Percentiles rank a stretch among this genome's conserved stretches.
These are phyloP conservation scores for Cybosia mesomella DNA, from an alignment of 2,888 invertebrate species.

Conservation along the genomic window DNA sequence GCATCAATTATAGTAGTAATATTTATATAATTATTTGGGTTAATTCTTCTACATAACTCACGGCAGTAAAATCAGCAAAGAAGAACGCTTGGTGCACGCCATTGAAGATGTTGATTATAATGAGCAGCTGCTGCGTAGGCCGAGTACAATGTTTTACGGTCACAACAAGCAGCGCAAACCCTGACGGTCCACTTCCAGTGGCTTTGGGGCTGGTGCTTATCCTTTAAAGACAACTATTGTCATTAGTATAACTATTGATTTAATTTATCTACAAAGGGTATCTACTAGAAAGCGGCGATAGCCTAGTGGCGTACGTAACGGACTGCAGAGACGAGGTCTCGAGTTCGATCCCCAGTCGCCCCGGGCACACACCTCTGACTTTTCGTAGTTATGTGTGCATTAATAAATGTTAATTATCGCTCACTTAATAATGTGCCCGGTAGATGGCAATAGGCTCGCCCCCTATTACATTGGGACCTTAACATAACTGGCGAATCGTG, in stretches of 20 bases:
- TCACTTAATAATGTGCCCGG: too few species aligned
- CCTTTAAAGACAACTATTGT: conserved; percentile 56
- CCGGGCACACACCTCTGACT: too few species aligned
- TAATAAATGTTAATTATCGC: too few species aligned
- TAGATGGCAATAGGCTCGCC: too few species aligned
- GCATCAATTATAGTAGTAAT: too few species aligned
- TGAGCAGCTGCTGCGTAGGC: conserved; percentile 87
- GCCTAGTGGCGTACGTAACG: too few species aligned
- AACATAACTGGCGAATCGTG: too few species aligned
- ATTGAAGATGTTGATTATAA: conserved; percentile 89
- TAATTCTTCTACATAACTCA: conserved; percentile 50
- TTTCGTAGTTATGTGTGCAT: too few species aligned
- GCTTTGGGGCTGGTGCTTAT: conserved; percentile 74
- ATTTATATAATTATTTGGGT: not conserved
- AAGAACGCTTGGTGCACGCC: conserved; percentile 90
- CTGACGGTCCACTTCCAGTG: conserved; percentile 69
- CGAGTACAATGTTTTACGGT: conserved; percentile 87
- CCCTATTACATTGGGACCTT: too few species aligned
- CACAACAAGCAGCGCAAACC: conserved; percentile 80
- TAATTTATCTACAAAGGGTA: not conserved
- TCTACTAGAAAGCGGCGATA: too few species aligned
- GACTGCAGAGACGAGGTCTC: too few species aligned
- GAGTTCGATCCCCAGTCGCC: too few species aligned
- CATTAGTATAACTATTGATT: not conserved
- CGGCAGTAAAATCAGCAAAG: conserved; percentile 86